Conservation (phyloP, 2,113 vertebrate genomes). For the Calypte anna region DNA sequence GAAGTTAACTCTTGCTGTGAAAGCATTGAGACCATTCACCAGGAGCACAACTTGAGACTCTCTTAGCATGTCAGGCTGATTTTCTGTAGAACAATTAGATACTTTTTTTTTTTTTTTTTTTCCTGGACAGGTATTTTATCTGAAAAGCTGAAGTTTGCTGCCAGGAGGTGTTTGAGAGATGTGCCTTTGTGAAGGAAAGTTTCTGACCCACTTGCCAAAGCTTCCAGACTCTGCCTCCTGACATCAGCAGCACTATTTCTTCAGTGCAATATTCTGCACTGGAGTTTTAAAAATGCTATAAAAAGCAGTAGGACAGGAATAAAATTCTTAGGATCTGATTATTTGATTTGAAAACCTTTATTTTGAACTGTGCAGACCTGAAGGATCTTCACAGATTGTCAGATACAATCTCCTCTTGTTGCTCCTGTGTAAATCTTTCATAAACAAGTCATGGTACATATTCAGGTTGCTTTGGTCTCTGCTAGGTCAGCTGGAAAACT, state of each 20-base stretch:
- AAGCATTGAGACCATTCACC: background rate
- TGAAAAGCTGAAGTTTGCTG: background rate
- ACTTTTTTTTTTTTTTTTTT: background rate
- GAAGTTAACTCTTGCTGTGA: background rate
- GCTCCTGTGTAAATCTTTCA: background rate
- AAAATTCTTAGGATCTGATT: background rate
- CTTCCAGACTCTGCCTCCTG: background rate
- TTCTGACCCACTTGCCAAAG: rapidly evolving
- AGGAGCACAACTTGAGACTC: rapidly evolving
- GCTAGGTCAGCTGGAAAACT: conserved; percentile 40
- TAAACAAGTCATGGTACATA: background rate
- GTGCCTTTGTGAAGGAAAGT: background rate
- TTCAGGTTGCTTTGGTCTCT: conserved; percentile 8
- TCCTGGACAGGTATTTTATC: background rate
- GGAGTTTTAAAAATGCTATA: rapidly evolving
- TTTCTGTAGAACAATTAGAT: background rate
- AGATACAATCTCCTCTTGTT: background rate
- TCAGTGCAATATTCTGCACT: rapidly evolving
- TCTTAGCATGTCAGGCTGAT: background rate
- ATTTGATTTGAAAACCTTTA: background rate
- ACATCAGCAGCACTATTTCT: rapidly evolving
- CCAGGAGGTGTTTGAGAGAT: background rate
- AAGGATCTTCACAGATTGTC: background rate
- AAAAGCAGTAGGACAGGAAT: background rate
- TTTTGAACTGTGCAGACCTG: background rate